phyloP scores from a whole-genome alignment of 2,888 invertebrate genomes.

The Ophonus ardosiacus region DNA sequence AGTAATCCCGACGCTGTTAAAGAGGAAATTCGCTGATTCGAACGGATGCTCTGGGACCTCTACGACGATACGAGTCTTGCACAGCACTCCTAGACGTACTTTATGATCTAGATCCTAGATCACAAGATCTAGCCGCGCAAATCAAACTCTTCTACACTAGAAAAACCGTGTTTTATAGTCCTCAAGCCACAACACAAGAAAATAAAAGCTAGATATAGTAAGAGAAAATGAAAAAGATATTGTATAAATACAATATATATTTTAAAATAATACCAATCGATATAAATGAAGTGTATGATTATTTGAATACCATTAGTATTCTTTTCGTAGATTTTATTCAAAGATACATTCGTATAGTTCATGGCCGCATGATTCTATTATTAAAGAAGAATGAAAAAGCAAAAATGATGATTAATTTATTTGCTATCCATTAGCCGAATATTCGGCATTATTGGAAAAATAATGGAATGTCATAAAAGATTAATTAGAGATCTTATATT shows the following conservation, averaged over 20 bases:
- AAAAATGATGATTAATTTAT: neutral
- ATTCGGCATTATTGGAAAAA: neutral
- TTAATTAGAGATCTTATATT: constrained; percentile 4
- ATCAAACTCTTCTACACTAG: constrained; percentile 2
- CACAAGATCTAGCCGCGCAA: neutral
- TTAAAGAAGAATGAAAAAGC: neutral
- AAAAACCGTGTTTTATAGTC: neutral
- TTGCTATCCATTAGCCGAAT: neutral
- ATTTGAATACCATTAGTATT: too few species aligned
- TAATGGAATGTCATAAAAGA: constrained; percentile 10
- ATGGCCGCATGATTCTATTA: neutral
- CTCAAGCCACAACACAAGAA: neutral
- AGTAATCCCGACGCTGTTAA: neutral
- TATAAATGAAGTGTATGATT: too few species aligned
- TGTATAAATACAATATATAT: too few species aligned
- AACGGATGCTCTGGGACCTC: neutral
- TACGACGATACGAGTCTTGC: neutral
- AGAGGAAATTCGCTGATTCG: constrained; percentile 22
- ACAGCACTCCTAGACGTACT: constrained; percentile 12
- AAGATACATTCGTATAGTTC: constrained; percentile 1
- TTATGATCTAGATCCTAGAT: constrained; percentile 7
- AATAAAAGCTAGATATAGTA: too few species aligned
- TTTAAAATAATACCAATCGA: too few species aligned
- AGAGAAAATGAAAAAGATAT: too few species aligned
- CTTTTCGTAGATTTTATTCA: neutral